Base-by-base conservation (phyloP, 2,888 invertebrate genomes). In the Sepioteuthis lessoniana region DNA sequence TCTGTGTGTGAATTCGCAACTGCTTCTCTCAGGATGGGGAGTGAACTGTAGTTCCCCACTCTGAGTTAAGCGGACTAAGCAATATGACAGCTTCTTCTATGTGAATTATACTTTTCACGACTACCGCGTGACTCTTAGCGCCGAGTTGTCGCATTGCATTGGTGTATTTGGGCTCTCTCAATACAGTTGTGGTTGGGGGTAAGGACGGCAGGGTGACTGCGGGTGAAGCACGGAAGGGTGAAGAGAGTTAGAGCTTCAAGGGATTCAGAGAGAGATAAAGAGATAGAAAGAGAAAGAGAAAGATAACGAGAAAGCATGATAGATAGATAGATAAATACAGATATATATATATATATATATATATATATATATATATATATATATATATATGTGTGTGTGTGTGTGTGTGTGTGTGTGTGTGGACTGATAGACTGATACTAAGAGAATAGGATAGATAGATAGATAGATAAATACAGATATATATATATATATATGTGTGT, bases 61-160 rank as follows among this genome's bases (percentile, higher is more conserved):
- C 8, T 38, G 46, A 91, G 42, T 91, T 91, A 91, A 91, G 91
- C 91, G 91, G 91, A 8, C 91, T 91, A 37, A n/a, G 38, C 38
- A 91, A 91, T 91, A 91, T 91, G 91, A 91, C 91, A 91, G 91
- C 91, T 38, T 91, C 91, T 91, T 91, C 91, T 42, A 25, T 13
- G 21, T 91, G 91, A 91, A 91, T 91, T 42, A 91, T 91, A 91
- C 91, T 91, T 91, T 91, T 91, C 91, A 38, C 91, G 42, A 91
- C 91, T 91, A 10, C 42, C 46, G 91, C n/a, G 91, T 38, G 91
- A 42, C 38, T 37, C 46, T 91, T 91, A 91, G 91, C 91, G 91
- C 91, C 91, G n/a, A 42, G 38, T 46, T 91, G 91, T 91, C 91
- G 91, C 91, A 91, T 91, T 28, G 38, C 46, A 91, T 91, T 38